A percentile compares a stretch with the other conserved stretches of the same genome.
Conservation (phyloP, 1,140 invertebrate genomes). For the Leguminivora glycinivorella region DNA sequence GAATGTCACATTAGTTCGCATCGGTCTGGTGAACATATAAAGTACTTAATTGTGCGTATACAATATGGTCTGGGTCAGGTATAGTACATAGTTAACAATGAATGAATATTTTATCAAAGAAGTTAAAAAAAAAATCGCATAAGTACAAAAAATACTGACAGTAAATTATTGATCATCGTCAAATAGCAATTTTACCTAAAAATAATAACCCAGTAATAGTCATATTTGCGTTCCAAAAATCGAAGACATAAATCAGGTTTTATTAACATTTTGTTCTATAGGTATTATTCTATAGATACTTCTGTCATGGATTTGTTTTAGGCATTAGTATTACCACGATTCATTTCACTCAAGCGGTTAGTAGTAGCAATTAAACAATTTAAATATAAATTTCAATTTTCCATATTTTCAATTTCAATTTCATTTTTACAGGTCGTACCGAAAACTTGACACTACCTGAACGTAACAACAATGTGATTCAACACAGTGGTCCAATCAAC, state of each 20-base stretch:
- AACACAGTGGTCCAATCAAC: background rate
- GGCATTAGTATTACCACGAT: too few species aligned
- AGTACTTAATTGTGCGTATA: constrained; percentile 3
- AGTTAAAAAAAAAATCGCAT: background rate
- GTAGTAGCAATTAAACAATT: background rate
- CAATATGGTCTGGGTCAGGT: background rate
- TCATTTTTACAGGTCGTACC: background rate
- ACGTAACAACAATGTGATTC: background rate
- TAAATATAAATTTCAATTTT: too few species aligned
- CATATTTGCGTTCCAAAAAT: too few species aligned
- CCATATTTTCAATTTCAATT: too few species aligned
- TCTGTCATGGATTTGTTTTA: too few species aligned
- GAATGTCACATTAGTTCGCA: constrained; percentile 17
- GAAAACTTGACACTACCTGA: background rate
- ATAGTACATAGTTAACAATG: background rate
- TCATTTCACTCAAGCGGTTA: background rate
- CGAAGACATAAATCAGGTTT: too few species aligned
- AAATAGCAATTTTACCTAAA: too few species aligned
- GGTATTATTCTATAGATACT: too few species aligned
- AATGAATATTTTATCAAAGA: background rate
- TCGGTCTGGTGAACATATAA: constrained; percentile 16
- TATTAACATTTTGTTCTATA: too few species aligned
- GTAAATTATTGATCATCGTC: background rate
- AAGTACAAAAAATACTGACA: background rate
- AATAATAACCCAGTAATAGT: too few species aligned